A percentile compares a stretch with the other conserved stretches of the same genome.
phyloP scores from a whole-genome alignment of 2,797 vertebrate genomes.

The Falco cherrug region DNA sequence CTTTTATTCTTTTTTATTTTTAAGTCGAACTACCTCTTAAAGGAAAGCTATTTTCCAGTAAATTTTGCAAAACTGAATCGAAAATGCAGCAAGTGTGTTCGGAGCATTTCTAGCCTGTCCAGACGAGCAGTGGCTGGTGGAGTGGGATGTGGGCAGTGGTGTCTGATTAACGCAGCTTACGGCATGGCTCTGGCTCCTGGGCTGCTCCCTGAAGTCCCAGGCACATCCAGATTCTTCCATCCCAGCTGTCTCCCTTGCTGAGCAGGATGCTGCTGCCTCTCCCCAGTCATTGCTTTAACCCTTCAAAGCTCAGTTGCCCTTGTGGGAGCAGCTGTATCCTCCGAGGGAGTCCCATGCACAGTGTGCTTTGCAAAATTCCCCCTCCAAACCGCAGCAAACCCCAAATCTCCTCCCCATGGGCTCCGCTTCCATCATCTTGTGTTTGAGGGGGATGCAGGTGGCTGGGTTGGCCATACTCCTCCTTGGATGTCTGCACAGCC shows the following conservation, averaged over 20 bases:
- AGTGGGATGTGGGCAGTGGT: background rate
- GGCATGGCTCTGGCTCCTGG: background rate
- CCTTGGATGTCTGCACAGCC: accelerated
- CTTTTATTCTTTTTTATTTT: background rate
- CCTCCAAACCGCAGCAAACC: background rate
- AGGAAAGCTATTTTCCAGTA: background rate
- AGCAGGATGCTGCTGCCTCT: background rate
- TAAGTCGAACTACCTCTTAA: background rate
- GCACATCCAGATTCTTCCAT: background rate
- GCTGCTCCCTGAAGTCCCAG: background rate
- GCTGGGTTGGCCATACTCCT: background rate
- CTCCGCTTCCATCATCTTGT: background rate
- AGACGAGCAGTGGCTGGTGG: accelerated
- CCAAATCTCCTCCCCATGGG: background rate
- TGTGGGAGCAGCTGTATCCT: background rate
- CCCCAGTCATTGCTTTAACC: background rate
- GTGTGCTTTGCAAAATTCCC: background rate
- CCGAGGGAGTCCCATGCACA: background rate
- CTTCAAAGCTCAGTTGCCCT: background rate
- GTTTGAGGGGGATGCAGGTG: background rate
- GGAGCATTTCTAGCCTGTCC: background rate
- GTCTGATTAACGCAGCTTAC: background rate
- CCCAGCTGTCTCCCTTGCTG: background rate
- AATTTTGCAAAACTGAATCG: background rate
- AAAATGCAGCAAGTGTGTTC: background rate